Conservation (phyloP, 2,797 vertebrate genomes). For the Halcyon chelicuti region DNA sequence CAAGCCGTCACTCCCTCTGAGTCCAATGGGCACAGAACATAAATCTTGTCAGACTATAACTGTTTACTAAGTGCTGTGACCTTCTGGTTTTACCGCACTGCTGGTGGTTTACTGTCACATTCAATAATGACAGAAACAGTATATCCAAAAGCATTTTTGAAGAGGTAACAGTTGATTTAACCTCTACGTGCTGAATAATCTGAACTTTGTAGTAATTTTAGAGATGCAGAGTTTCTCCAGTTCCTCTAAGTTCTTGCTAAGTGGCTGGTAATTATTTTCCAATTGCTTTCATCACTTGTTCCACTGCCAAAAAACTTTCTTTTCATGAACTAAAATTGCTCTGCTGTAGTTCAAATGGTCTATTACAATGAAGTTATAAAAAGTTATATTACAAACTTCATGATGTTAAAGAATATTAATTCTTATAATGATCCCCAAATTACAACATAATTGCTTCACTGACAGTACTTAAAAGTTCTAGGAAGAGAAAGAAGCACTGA, state of each 20-base stretch:
- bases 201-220: not conserved
- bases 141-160: not conserved
- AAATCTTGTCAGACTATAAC: not conserved
- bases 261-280: slow-evolving; percentile 13
- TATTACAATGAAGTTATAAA: not conserved
- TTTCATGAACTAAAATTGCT: not conserved
- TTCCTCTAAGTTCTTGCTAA: not conserved
- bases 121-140: not conserved
- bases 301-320: not conserved
- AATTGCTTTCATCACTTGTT: slow-evolving; percentile 13
- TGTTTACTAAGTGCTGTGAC: not conserved
- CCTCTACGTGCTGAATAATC: not conserved
- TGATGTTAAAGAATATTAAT: slow-evolving; percentile 18
- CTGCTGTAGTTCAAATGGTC: slow-evolving; percentile 1
- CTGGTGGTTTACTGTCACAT: not conserved
- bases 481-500: not conserved
- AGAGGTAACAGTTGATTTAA: not conserved
- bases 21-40: accelerated
- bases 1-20: not conserved
- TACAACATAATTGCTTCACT: slow-evolving; percentile 18
- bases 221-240: not conserved
- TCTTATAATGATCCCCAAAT: slow-evolving; percentile 8
- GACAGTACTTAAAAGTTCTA: not conserved
- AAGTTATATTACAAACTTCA: slow-evolving; percentile 7
- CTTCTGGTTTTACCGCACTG: not conserved